These are phyloP conservation scores for Siphamia tubifer DNA, from an alignment of 2,113 vertebrate genomes.

Conservation along the genomic window DNA sequence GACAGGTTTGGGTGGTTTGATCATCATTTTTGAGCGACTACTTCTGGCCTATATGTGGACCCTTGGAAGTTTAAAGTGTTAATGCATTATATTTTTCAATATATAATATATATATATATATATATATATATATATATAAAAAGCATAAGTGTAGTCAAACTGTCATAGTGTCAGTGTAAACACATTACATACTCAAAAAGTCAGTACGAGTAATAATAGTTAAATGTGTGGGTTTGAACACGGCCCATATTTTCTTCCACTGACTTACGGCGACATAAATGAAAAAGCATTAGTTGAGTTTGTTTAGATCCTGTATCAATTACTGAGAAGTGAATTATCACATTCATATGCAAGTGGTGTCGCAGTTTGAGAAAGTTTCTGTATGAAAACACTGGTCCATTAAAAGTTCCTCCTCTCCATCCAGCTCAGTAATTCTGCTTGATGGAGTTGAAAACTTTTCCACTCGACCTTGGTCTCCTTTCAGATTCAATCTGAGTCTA, in stretches of 20 bases:
- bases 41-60: no score
- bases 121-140: no score
- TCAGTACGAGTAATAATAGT: no score
- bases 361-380: slow-evolving; percentile 49
- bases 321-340: slow-evolving; percentile 26
- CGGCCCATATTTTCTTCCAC: not conserved
- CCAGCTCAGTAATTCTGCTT: slow-evolving; percentile 56
- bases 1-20: no score
- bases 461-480: slow-evolving; percentile 59
- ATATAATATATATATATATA: no score
- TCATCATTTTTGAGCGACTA: no score
- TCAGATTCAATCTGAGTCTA: slow-evolving; percentile 62
- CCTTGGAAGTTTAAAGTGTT: no score
- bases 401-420: slow-evolving; percentile 65
- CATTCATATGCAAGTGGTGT: slow-evolving; percentile 54
- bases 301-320: slow-evolving; percentile 20
- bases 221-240: no score
- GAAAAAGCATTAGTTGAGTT: slow-evolving; percentile 1
- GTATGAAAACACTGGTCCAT: slow-evolving; percentile 56
- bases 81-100: no score
- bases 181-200: no score
- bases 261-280: not conserved
- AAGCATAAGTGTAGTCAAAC: no score
- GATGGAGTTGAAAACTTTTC: slow-evolving; percentile 66
- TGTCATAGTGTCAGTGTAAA: no score